phyloP scores from a whole-genome alignment of 2,113 vertebrate species.

The Cyanoliseus patagonus region DNA sequence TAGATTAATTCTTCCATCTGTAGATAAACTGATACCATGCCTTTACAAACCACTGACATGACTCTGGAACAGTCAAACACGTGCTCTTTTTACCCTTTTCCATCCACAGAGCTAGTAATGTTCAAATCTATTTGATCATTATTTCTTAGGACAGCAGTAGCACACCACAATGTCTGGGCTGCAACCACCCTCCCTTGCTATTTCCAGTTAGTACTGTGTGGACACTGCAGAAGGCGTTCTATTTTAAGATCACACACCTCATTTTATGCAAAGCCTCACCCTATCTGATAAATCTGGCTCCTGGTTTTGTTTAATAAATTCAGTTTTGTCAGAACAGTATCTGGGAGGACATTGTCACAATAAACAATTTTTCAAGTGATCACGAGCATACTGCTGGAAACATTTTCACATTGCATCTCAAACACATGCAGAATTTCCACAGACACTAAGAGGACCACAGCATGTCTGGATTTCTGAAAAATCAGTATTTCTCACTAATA shows the following conservation, averaged over 20 bases:
- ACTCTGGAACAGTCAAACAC: rapidly evolving
- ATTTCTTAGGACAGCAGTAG: neutral
- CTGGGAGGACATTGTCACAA: neutral
- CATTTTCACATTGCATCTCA: neutral
- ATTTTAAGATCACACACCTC: neutral
- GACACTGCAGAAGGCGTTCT: neutral
- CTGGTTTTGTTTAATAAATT: neutral
- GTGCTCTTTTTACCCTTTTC: neutral
- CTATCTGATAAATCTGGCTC: neutral
- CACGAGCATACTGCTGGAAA: neutral
- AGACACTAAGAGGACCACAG: neutral
- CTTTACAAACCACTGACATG: neutral
- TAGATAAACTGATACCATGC: neutral
- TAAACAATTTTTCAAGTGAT: neutral
- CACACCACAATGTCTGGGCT: neutral
- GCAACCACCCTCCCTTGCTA: neutral
- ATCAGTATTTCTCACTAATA: neutral
- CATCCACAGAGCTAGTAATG: neutral
- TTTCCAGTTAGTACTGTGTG: neutral
- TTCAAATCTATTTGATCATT: neutral
- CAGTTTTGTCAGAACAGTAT: neutral
- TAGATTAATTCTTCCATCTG: neutral
- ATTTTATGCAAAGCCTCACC: neutral
- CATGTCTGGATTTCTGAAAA: neutral
- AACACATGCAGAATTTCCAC: neutral